Evolutionary conservation across 64 coral and sea anemone species (phyloP).

Genomic region (Acropora yongei): DNA sequence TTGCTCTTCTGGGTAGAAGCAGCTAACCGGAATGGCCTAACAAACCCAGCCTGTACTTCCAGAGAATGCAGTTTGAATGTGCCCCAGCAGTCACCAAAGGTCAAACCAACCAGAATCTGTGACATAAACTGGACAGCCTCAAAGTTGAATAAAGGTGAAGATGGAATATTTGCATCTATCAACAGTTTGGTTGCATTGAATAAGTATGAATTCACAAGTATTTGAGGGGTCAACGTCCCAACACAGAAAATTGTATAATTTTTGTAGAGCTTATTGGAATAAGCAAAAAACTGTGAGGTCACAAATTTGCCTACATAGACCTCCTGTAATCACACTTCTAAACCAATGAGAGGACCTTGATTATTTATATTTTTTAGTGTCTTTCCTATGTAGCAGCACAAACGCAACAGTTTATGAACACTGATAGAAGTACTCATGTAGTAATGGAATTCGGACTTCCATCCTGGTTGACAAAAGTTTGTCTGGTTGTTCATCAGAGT

Average conservation of each 20-base stretch:
- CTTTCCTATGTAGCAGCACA: conserved; percentile 15
- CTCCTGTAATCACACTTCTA: conserved; percentile 11
- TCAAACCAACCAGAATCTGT: too few relatives aligned
- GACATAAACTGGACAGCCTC: too few relatives aligned
- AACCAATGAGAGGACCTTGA: conserved; percentile 6
- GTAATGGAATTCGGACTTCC: conserved; percentile 11
- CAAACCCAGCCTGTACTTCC: too few relatives aligned
- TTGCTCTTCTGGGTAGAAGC: too few relatives aligned
- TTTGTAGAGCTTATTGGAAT: conserved; percentile 7
- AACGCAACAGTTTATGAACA: conserved; percentile 19
- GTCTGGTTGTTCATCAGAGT: conserved; percentile 10
- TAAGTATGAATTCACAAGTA: conserved; percentile 16
- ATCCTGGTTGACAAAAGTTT: too few relatives aligned
- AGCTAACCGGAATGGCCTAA: too few relatives aligned
- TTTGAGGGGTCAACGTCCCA: conserved; percentile 7
- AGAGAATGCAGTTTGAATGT: too few relatives aligned
- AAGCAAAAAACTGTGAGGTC: too few relatives aligned
- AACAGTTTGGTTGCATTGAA: conserved; percentile 19
- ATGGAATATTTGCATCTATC: conserved; percentile 15
- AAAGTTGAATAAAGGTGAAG: conserved; percentile 72
- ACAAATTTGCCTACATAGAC: conserved; percentile 2
- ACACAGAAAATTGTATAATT: conserved; percentile 9
- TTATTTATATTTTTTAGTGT: conserved; percentile 6
- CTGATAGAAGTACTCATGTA: conserved; percentile 15
- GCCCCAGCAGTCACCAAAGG: too few relatives aligned